Conservation (phyloP, 1,140 invertebrate genomes). For the Drosophila virilis region DNA sequence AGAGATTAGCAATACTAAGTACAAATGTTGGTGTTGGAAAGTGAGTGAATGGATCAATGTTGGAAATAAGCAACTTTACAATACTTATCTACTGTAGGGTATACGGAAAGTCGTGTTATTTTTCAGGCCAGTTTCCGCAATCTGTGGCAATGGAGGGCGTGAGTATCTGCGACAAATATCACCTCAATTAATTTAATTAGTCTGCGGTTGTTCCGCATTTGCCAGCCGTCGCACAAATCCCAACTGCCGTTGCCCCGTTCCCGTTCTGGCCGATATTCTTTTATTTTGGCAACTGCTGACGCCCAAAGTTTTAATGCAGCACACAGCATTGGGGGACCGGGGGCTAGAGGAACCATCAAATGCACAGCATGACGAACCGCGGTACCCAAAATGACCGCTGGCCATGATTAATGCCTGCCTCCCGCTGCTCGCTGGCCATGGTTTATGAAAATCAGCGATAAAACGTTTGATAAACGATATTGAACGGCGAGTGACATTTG, state of each 20-base stretch:
- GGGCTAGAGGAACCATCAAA: constrained; percentile 37
- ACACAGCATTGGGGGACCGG: not conserved
- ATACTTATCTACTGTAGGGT: not conserved
- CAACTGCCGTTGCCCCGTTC: not conserved
- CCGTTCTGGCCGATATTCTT: constrained; percentile 2
- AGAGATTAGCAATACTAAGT: too few species aligned
- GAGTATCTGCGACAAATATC: constrained; percentile 64
- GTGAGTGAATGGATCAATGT: too few species aligned
- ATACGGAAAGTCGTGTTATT: constrained; percentile 18
- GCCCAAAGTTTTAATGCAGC: constrained; percentile 18
- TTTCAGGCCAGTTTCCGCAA: constrained; percentile 42
- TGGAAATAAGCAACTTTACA: too few species aligned
- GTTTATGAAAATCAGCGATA: constrained; percentile 55
- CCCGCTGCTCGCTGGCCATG: constrained; percentile 46
- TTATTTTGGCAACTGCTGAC: constrained; percentile 20
- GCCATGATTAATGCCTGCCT: constrained; percentile 61
- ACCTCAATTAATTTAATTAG: constrained; percentile 83
- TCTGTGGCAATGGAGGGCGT: constrained; percentile 29
- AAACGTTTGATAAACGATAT: constrained; percentile 65
- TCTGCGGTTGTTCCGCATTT: constrained; percentile 71
- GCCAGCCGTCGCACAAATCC: constrained; percentile 23
- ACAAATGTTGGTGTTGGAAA: too few species aligned
- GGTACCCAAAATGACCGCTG: constrained; percentile 45
- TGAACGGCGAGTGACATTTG: constrained; percentile 65
- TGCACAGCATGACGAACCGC: constrained; percentile 69